Evolutionary conservation across 30 jellyfish, hydroid and myxozoan species (phyloP), one percentile per base, ranked within the genome.

Genomic region (Clytia hemisphaerica): DNA sequence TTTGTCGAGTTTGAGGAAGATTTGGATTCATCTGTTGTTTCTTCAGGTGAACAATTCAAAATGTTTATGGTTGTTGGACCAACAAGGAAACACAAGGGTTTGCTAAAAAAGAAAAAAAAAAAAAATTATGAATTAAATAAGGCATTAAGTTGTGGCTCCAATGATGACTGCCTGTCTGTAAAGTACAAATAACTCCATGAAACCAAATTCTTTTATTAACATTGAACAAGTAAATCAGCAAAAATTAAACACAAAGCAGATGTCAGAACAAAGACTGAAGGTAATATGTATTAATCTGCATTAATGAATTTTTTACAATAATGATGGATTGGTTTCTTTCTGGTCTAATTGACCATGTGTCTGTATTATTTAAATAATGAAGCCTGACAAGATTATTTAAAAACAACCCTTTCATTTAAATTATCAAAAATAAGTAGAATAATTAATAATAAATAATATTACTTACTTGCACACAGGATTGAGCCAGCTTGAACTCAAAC

Each of bases 1-100:
- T 21, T 21, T 42, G 14, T 42, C 0, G 19, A 19, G 14, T 42
- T 42, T 42, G 54, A 16, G 2, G 9, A 46, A 46, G 25, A 46
- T 46, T n/a, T n/a, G 3, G 25, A 46, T 65, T 44, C 38, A 21
- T 65, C 42, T 12, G 19, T 35, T 26, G 37, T 34, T 65, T 65
- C 70, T 6, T 32, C 71, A 32, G 63, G 67, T 6, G 78, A 65
- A 22, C 37, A 32, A 7, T 65, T 65, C 2, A 32, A 16, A 6
- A 58, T 65, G 44, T 4, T 65, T 28, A 65, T 16, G 15, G 78
- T 65, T 32, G 78, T 45, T 32, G 72, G 69, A 21, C 78, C 78
- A 36, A 65, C 78, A 26, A 65, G 38, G 21, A 65, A 32, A 6
- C 68, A 37, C 18, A 65, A 37, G 32, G 63, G 78, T 31, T 65